Base-by-base conservation (phyloP, 2,797 vertebrate species). In the Onychomys leucogaster region DNA sequence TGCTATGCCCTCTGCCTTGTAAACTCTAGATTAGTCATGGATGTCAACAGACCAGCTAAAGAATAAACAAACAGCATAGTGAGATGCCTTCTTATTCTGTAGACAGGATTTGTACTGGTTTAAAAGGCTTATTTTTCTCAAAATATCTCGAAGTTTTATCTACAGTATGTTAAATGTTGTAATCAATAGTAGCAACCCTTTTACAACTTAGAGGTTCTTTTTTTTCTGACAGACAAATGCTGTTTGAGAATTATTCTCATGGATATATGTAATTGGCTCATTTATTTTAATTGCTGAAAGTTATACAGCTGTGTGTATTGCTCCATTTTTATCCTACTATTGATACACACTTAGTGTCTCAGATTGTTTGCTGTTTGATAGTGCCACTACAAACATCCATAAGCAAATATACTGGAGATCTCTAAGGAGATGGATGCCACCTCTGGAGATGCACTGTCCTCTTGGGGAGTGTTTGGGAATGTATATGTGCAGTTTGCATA, bases 211-310 rank as follows among this genome's bases (percentile, higher is more conserved):
- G 6, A 41, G 65, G 71, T 88, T 75, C 14, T 57, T 41, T 71
- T 25, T 17, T 43, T 69, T 25, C 37, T 19, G 16, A 16, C 43
- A 14, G 32, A 76, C 92, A 81, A 63, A 73, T 71, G 52, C 61
- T 59, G 32, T 52, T 89, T 65, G 52, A 88, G 41, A 92, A 87
- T 67, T 81, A 65, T 91, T 85, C 34, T 71, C 80, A 34, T 55
- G 65, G 69, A 89, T 95, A 67, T 14, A 55, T 17, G 34, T 37
- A 43, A 65, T 65, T 88, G 52, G 43, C 23, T 90, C 41, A 73
- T 95, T 94, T 78, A 77, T 91, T 91, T 91, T 94, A 81, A 90
- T 23, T 84, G 41, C 55, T 81, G n/a, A 43, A 71, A 94, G 23
- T 81, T 93, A 52, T 37, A 63, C 14, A 87, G n/a, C 63, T 92